phyloP scores from a whole-genome alignment of 2,888 invertebrate genomes.

The Eustalomyia histrio region DNA sequence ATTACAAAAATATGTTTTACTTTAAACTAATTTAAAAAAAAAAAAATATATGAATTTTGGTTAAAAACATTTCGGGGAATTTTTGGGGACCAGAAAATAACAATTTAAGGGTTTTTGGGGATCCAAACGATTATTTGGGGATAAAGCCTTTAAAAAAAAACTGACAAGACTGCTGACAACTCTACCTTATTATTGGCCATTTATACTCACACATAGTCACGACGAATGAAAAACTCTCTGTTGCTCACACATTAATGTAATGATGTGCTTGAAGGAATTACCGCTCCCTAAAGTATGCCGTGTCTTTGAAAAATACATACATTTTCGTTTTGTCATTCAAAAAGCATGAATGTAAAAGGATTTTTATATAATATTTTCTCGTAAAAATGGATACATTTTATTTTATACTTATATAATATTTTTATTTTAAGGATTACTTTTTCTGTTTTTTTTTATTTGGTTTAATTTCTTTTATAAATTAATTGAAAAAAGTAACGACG shows the following conservation, averaged over 20 bases:
- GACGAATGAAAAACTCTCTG: conserved; percentile 20
- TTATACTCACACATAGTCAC: conserved; percentile 40
- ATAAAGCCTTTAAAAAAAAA: too few species aligned
- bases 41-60: too few species aligned
- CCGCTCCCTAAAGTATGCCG: conserved; percentile 42
- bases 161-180: too few species aligned
- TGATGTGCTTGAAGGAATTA: conserved; percentile 27
- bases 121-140: too few species aligned
- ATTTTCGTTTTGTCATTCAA: conserved; percentile 11
- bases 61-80: too few species aligned
- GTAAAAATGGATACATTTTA: conserved; percentile 15
- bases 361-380: neutral
- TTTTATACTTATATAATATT: neutral
- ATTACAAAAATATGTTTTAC: too few species aligned
- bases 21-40: too few species aligned
- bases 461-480: neutral
- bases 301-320: conserved; percentile 29
- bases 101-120: too few species aligned
- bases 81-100: too few species aligned
- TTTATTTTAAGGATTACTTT: neutral
- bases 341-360: neutral
- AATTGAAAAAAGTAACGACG: too few species aligned
- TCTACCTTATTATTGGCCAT: neutral
- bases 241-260: conserved; percentile 7
- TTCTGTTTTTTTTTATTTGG: neutral